Evolutionary conservation across 2,888 invertebrate genomes (phyloP), one percentile per base, ranked within the genome.

Genomic region (Fissipunctia ypsillon): DNA sequence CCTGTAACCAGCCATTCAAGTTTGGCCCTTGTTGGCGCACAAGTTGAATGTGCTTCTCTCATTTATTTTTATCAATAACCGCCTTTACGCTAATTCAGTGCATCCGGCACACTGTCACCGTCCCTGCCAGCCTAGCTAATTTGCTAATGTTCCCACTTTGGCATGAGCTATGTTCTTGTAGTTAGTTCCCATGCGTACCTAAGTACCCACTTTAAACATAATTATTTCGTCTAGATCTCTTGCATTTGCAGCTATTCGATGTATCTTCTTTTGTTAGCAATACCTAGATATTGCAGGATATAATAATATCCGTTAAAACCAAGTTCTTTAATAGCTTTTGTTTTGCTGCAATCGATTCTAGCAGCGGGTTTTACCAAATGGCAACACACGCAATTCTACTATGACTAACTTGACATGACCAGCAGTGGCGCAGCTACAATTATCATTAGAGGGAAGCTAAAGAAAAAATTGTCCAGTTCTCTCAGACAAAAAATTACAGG

Each of bases 311-410:
- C 41, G n/a, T 81, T 5, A 16, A 57, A 14, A 16, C 7, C n/a
- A 59, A 25, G 31, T 52, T 25, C 12, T 69, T 12, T 28, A 31
- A 52, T 41, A 65, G 9, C 14, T 4, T 65, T 56, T 41, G 22
- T n/a, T 56, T 77, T 54, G 28, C 43, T 68, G 65, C 48, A 73
- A 73, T 73, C 56, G 35, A 78, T 73, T 12, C 45, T 41, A 48
- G 52, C 68, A 69, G 2, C 3, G 68, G 83, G 68, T 83, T 83
- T 80, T 83, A 56, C 83, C 73, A 12, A 45, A 68, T 80, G 16
- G 25, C 41, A 14, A 25, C 5, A 45, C n/a, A 59, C 35, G 67
- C 31, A 67, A 52, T 67, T 38, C 54, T 14, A 48, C 45, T 52
- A 56, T 59, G 59, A 54, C 31, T 65, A 67, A 63, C 25, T 31